phyloP scores from a whole-genome alignment of 2,113 vertebrate species.

The Phrynocephalus versicolor region DNA sequence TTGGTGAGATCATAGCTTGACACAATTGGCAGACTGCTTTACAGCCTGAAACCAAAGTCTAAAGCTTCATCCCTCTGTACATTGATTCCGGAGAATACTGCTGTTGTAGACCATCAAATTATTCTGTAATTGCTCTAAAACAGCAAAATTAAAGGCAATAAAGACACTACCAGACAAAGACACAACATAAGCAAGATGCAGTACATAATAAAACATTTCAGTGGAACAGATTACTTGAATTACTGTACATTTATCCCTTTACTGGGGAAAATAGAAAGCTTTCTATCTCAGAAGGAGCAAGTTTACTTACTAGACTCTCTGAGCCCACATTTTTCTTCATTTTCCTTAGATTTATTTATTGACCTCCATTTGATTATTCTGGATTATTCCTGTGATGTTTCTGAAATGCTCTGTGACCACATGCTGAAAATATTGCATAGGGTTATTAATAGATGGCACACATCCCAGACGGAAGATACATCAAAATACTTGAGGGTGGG shows the following conservation, averaged over 20 bases:
- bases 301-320: background rate
- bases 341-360: background rate
- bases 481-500: no score
- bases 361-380: no score
- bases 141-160: background rate
- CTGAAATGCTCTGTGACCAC: background rate
- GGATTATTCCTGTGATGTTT: background rate
- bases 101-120: background rate
- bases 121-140: background rate
- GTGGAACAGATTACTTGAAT: background rate
- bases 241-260: background rate
- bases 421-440: background rate
- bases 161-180: background rate
- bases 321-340: background rate
- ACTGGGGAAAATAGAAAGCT: background rate
- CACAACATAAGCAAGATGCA: background rate
- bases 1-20: constrained; percentile 14
- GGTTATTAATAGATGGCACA: no score
- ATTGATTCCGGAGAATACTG: background rate
- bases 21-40: constrained; percentile 1
- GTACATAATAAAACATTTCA: background rate
- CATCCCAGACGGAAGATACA: no score
- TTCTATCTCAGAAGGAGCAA: background rate
- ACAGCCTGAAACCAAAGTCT: constrained; percentile 1
- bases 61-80: background rate